These are phyloP conservation scores for Apis dorsata DNA, from an alignment of 1,140 invertebrate species.

Conservation along the genomic window DNA sequence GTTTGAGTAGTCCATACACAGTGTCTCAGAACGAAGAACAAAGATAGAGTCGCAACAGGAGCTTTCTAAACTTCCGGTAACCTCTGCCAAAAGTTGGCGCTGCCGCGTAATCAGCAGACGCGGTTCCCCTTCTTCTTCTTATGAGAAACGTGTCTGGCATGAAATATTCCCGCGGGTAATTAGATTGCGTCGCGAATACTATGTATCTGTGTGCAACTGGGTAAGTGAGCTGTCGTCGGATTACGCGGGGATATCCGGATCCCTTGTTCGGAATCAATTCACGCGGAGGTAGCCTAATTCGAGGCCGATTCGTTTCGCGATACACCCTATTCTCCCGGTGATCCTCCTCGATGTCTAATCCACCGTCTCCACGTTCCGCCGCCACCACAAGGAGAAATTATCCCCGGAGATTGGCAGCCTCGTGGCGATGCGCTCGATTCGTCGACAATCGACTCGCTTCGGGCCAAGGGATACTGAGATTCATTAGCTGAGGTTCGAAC, in stretches of 20 bases:
- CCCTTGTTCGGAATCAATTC: conserved; percentile 63
- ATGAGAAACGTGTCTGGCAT: conserved; percentile 77
- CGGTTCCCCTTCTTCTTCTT: conserved; percentile 68
- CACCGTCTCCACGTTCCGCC: background rate
- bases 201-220: background rate
- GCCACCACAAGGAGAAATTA: conserved; percentile 24
- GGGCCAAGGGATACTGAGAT: background rate
- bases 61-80: conserved; percentile 22
- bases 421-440: background rate
- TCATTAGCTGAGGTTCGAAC: background rate
- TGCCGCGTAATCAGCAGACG: conserved; percentile 53
- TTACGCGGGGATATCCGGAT: conserved; percentile 41
- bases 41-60: background rate
- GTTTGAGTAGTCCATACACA: no score
- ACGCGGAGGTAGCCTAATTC: conserved; percentile 61
- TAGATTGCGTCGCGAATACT: conserved; percentile 59
- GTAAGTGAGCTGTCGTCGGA: conserved; percentile 61
- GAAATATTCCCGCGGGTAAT: conserved; percentile 62
- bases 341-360: conserved; percentile 30
- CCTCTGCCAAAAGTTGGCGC: conserved; percentile 17
- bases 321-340: conserved; percentile 36
- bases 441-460: background rate
- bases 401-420: no score
- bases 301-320: conserved; percentile 56
- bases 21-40: no score